Evolutionary conservation across 1,140 invertebrate genomes (phyloP), one percentile per base, ranked within the genome.

Genomic region (Sitobion miscanthi): DNA sequence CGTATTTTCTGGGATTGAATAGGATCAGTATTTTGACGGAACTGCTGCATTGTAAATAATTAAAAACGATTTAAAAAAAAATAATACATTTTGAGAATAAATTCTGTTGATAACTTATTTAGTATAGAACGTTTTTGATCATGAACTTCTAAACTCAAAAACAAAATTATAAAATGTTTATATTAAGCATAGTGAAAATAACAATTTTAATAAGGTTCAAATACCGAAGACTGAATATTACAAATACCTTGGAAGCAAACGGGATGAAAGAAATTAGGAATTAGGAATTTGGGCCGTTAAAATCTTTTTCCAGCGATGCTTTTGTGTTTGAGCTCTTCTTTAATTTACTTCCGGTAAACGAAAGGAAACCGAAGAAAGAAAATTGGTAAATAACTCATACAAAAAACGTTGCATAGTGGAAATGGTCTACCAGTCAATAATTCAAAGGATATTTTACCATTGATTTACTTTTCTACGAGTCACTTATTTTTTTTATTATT

Each of bases 171-270:
- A 77, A 77, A 77, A 77, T n/a, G n/a, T n/a, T 69, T n/a, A n/a
- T n/a, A 35, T n/a, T 2, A n/a, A 77, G 30, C 0, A 5, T n/a
- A n/a, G 17, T n/a, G 11, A 17, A n/a, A 77, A n/a, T 17, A n/a
- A 77, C n/a, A 77, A 77, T 54, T 77, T 77, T 77, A n/a, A 77
- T n/a, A 77, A 77, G 30, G n/a, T 77, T 77, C 62, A 77, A 77
- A 77, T 77, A 20, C 14, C 62, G 4, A 35, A 77, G 11, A 77
- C n/a, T 77, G n/a, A 35, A 35, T 77, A 20, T 77, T 77, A 0
- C 14, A 5, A 77, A 77, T 77, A 20, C n/a, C 4, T 14, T 11
- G 62, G 7, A n/a, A 9, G 30, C 62, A 17, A n/a, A 4, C 1
- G 2, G 9, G 4, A 77, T n/a, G 14, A 77, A 77, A n/a, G 14